Percentiles rank a stretch among this genome's conserved stretches.
Evolutionary conservation across 1,140 invertebrate genomes (phyloP).

Genomic region (Mylabris phalerata): DNA sequence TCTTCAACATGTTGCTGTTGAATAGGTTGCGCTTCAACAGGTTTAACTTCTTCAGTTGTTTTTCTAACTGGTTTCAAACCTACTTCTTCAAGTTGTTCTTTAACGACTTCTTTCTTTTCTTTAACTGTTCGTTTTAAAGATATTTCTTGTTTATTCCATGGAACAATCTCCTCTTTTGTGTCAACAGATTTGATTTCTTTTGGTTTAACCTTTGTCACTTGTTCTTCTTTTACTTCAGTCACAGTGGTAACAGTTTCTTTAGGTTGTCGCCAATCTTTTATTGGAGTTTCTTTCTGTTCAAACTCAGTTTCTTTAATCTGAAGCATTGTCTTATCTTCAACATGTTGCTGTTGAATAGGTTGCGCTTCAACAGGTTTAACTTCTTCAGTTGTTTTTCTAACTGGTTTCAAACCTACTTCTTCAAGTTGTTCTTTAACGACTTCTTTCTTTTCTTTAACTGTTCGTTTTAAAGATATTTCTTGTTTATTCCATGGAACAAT

Average conservation of each 20-base stretch:
- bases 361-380: conserved; percentile 12
- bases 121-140: conserved; percentile 28
- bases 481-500: conserved; percentile 38
- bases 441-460: conserved; percentile 27
- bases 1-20: conserved; percentile 23
- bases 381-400: conserved; percentile 33
- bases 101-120: conserved; percentile 23
- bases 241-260: conserved; percentile 17
- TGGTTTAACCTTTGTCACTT: conserved; percentile 27
- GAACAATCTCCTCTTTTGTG: conserved; percentile 16
- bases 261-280: conserved; percentile 6
- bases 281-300: not conserved
- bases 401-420: conserved; percentile 26
- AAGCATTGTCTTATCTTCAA: conserved; percentile 28
- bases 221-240: conserved; percentile 18
- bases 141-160: conserved; percentile 29
- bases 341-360: conserved; percentile 7
- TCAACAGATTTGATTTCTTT: conserved; percentile 5
- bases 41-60: conserved; percentile 28
- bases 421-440: conserved; percentile 30
- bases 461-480: conserved; percentile 27
- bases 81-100: conserved; percentile 31
- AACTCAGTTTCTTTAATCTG: conserved; percentile 22
- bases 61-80: conserved; percentile 30
- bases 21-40: conserved; percentile 10